Conservation (phyloP, 2,888 invertebrate genomes). For the Diadegma fenestrale region DNA sequence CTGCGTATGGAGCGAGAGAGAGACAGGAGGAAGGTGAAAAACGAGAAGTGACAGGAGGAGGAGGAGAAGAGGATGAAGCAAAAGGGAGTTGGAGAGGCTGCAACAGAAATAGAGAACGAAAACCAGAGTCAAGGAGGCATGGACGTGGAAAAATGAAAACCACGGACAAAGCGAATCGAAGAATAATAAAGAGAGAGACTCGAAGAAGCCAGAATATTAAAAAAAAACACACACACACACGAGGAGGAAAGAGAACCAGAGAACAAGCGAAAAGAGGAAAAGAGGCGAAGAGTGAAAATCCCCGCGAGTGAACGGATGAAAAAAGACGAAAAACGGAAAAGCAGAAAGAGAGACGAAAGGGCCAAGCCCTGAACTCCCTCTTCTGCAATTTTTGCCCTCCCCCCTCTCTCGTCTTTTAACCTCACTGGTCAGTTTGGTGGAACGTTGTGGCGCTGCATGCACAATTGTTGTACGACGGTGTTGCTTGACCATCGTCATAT, state of each 20-base stretch:
- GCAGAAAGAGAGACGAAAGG: conserved; percentile 26
- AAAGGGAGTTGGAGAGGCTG: conserved; percentile 11
- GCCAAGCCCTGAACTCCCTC: conserved; percentile 29
- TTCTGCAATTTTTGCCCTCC: background rate
- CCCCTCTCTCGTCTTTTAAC: conserved; percentile 2
- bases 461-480: conserved; percentile 47
- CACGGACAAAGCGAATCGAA: conserved; percentile 44
- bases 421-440: conserved; percentile 36
- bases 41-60: background rate
- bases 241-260: background rate
- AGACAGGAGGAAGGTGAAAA: conserved; percentile 24
- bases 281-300: background rate
- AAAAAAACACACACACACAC: background rate
- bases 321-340: background rate
- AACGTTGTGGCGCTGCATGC: conserved; percentile 16
- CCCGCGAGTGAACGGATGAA: background rate
- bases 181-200: background rate
- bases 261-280: background rate
- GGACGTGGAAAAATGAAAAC: conserved; percentile 7
- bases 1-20: conserved; percentile 31
- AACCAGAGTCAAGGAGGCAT: background rate
- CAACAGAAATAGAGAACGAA: conserved; percentile 24
- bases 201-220: background rate
- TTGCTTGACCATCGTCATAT: conserved; percentile 27
- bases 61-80: conserved; percentile 27